These are phyloP conservation scores for Hemistola chrysoprasaria DNA, from an alignment of 2,888 invertebrate species.

Conservation along the genomic window DNA sequence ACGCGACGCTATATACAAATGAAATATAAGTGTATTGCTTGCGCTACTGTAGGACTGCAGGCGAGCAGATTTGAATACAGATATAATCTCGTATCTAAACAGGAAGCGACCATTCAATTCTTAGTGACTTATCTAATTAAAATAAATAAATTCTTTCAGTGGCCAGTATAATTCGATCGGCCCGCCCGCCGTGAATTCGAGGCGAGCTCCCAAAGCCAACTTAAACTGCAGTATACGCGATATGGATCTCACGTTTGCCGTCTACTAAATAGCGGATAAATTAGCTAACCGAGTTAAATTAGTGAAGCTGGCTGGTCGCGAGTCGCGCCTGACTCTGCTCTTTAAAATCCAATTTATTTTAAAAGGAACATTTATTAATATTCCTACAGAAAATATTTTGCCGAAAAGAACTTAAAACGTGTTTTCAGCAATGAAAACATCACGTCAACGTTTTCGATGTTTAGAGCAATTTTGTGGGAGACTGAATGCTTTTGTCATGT, in stretches of 20 bases:
- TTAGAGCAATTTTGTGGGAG: conserved; percentile 31
- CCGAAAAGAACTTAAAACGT: too few relatives aligned
- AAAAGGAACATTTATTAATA: conserved; percentile 9
- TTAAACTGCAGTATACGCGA: conserved; percentile 64
- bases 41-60: conserved; percentile 11
- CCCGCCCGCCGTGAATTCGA: conserved; percentile 65
- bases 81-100: conserved; percentile 20
- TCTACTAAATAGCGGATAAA: conserved; percentile 75
- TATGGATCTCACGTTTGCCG: conserved; percentile 77
- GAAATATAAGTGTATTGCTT: conserved; percentile 28
- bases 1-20: conserved; percentile 36
- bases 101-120: conserved; percentile 27
- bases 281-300: conserved; percentile 73
- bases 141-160: conserved; percentile 36
- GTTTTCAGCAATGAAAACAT: too few relatives aligned
- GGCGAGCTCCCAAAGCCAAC: conserved; percentile 56
- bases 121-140: conserved; percentile 25
- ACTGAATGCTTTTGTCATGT: conserved; percentile 46
- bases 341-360: conserved; percentile 32
- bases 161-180: conserved; percentile 41
- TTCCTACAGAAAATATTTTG: conserved; percentile 1
- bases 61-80: conserved; percentile 14
- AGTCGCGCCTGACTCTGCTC: conserved; percentile 36
- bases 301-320: conserved; percentile 48
- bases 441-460: too few relatives aligned